Evolutionary conservation across 2,797 vertebrate genomes (phyloP), one percentile per base, ranked within the genome.

Genomic region (Pseudochirops cupreus): DNA sequence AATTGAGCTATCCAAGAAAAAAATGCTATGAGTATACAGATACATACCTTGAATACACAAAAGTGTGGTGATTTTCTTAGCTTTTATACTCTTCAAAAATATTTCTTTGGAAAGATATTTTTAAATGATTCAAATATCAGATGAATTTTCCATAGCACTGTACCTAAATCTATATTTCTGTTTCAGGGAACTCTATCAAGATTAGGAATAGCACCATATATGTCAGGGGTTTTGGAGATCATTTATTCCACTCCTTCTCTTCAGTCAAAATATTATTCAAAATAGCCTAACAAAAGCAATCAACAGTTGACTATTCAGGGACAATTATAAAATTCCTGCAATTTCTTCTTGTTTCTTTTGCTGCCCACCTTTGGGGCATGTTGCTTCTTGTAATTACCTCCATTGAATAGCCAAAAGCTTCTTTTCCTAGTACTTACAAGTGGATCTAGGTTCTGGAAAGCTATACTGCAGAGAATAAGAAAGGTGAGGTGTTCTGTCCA

Each of bases 1-100:
- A n/a, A 74, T 95, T 95, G 95, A 96, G 94, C 92, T 89, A 92
- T 39, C 58, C n/a, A 94, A 31, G 52, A 95, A 97, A 95, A 93
- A 53, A 5, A 89, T 18, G 92, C n/a, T 91, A 56, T 95, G 96
- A 92, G 9, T 57, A 11, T 92, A 59, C 5, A 33, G 92, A 95
- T 55, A 7, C 50, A 90, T 91, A 92, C 39, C 31, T 21, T 13
- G 94, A 93, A 74, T 82, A 29, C 82, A 52, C 56, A 96, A 74
- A 24, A 33, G 5, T 16, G 2, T 62, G 46, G 91, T 6, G 31
- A 92, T 87, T 95, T 94, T 94, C 95, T 95, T 92, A 3, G 9
- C 9, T 92, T 56, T 93, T 56, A 62, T 13, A 62, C 50, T 55
- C 92, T 31, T 67, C 56, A 87, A 90, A 52, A 92, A 93, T 74